These are phyloP conservation scores for Lepidurus arcticus DNA, from an alignment of 1,140 invertebrate genomes.

Conservation along the genomic window DNA sequence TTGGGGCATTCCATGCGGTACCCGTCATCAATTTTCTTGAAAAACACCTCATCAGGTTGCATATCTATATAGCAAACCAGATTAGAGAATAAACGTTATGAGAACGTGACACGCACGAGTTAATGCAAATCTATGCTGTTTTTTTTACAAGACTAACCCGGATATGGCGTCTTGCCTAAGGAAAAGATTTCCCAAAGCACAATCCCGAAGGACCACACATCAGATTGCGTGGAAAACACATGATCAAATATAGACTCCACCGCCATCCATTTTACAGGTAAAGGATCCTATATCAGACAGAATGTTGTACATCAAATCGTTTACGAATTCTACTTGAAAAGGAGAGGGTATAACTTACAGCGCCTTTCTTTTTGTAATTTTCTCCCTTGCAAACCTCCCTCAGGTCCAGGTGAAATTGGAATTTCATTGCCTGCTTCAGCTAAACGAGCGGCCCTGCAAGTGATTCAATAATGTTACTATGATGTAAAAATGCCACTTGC, in stretches of 20 bases:
- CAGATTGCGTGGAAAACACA: slow-evolving; percentile 47
- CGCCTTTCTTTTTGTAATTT: slow-evolving; percentile 87
- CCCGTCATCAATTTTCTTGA: slow-evolving; percentile 69
- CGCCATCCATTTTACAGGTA: slow-evolving; percentile 54
- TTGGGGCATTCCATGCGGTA: slow-evolving; percentile 79
- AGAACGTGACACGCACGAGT: slow-evolving; percentile 39
- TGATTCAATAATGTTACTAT: too few relatives aligned
- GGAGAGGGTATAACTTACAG: slow-evolving; percentile 55
- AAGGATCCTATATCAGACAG: slow-evolving; percentile 45
- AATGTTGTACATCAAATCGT: slow-evolving; percentile 23
- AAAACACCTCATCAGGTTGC: too few relatives aligned
- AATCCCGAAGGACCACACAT: slow-evolving; percentile 49
- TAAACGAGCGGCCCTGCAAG: background rate
- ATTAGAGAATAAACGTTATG: background rate
- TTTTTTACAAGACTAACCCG: slow-evolving; percentile 36
- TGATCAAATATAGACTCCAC: slow-evolving; percentile 45
- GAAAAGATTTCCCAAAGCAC: slow-evolving; percentile 50
- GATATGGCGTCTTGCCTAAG: slow-evolving; percentile 43
- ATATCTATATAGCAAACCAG: slow-evolving; percentile 37
- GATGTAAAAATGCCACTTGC: too few relatives aligned
- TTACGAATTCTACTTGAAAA: background rate
- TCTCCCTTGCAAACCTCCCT: slow-evolving; percentile 84
- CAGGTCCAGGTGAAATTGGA: slow-evolving; percentile 42
- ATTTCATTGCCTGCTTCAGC: slow-evolving; percentile 25
- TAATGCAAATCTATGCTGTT: slow-evolving; percentile 11